Base-by-base conservation (phyloP, 2,888 invertebrate genomes). In the Sphaeridia pumilis region DNA sequence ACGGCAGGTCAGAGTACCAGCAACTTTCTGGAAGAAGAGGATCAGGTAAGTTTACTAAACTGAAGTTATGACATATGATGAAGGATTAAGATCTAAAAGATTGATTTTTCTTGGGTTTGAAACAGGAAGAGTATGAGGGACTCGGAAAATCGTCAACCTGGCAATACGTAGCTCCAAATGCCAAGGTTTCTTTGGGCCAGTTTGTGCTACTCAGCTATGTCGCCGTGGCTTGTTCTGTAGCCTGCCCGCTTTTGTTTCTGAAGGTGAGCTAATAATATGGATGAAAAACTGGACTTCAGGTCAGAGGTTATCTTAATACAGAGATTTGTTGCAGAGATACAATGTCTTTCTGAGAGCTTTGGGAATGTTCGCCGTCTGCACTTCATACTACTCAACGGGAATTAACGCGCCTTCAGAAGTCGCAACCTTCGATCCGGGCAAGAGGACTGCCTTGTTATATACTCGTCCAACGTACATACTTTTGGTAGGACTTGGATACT, bases 141-240 rank as follows among this genome's bases (percentile, higher is more conserved):
- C 50, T 54, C 35, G 56, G 58, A 27, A 62, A 62, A 46, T 47
- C 56, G 10, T 58, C 59, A 5, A 60, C 62, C 3, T 62, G 62
- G 62, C 50, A 44, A 27, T 59, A 53, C 49, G 58, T 62, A n/a
- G 62, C 62, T 21, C 55, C 60, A 17, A 60, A 62, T 54, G 55
- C 58, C 2, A 54, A 53, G 21, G 34, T 58, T 34, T 41, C 52
- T 4, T 10, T 52, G 36, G 35, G 46, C 24, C 58, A 58, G 44
- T 52, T 62, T 31, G 26, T 28, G 10, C 52, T 58, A 34, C 42
- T 62, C 17, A 7, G 57, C 1, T 38, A 50, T 3, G 53, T 58
- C n/a, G 47, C 59, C 0, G 14, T 55, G 35, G 54, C 55, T 28
- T 53, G 52, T 38, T 49, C 49, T 12, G 44, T 58, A 7, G 53